Conservation (phyloP, 2,888 invertebrate genomes). For the Agrotis exclamationis region DNA sequence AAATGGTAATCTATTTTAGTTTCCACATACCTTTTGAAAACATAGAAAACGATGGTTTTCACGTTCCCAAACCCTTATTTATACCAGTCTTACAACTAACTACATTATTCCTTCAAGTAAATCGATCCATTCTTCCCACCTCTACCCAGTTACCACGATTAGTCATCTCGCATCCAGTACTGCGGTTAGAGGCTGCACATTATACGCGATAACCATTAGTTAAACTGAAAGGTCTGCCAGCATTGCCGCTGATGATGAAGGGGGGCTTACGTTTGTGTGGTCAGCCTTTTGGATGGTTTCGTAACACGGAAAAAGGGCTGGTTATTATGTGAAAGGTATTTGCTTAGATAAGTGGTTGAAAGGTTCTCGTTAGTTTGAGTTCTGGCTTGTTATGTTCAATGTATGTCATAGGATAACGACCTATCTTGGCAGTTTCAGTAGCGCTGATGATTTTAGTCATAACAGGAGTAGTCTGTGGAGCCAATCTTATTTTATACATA, state of each 20-base stretch:
- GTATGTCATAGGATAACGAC: background rate
- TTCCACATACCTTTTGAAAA: too few species aligned
- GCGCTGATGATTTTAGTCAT: too few species aligned
- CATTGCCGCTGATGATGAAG: constrained; percentile 55
- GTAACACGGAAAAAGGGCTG: constrained; percentile 51
- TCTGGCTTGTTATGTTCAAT: background rate
- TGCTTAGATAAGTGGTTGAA: constrained; percentile 8
- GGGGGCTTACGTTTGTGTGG: constrained; percentile 54
- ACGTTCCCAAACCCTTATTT: too few species aligned
- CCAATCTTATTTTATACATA: too few species aligned
- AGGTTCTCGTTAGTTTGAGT: background rate
- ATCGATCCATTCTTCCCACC: constrained; percentile 36
- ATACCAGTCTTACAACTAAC: background rate
- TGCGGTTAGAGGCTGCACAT: constrained; percentile 66
- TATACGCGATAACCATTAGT: constrained; percentile 67
- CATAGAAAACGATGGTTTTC: too few species aligned
- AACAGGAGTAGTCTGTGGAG: background rate
- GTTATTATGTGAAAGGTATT: constrained; percentile 44
- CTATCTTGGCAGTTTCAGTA: too few species aligned
- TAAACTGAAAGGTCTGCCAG: constrained; percentile 63
- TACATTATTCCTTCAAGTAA: background rate
- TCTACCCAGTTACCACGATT: constrained; percentile 71
- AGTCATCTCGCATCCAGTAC: constrained; percentile 62
- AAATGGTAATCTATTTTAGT: too few species aligned
- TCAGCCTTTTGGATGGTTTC: constrained; percentile 41